Evolutionary conservation across 2,797 vertebrate genomes (phyloP).

Genomic region (Sebastes kiyomatsui): DNA sequence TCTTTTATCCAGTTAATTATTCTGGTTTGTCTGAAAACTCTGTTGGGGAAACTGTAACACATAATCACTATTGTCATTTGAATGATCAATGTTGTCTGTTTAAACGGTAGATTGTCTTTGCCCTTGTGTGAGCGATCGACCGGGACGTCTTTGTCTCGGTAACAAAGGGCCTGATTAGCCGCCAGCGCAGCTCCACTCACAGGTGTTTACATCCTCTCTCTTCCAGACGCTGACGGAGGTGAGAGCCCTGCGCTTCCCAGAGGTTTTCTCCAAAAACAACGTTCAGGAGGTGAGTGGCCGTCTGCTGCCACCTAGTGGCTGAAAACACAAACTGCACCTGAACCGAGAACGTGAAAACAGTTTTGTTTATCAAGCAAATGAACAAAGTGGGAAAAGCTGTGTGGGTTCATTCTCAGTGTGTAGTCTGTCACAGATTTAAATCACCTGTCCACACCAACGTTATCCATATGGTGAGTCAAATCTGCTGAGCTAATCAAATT

Average conservation of each 20-base stretch:
- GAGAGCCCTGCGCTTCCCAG: conserved; percentile 89
- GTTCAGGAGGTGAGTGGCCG: conserved; percentile 88
- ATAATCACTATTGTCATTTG: not conserved
- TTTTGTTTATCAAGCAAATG: not conserved
- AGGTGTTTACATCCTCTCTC: conserved; percentile 63
- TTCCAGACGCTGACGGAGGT: conserved; percentile 93
- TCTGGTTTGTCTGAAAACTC: conserved; percentile 4
- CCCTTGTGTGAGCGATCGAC: not conserved
- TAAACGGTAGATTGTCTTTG: not conserved
- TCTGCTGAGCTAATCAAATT: not conserved
- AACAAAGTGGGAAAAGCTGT: not conserved
- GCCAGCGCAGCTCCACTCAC: conserved; percentile 37
- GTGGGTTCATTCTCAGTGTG: not conserved
- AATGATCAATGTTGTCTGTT: not conserved
- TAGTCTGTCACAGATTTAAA: not conserved
- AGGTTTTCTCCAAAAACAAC: conserved; percentile 90
- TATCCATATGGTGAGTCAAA: not conserved
- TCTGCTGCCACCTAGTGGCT: conserved; percentile 61
- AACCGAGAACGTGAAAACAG: not conserved
- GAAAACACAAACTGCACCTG: not conserved
- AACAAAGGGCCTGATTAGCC: conserved; percentile 60
- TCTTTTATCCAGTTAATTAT: not conserved
- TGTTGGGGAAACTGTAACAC: not conserved
- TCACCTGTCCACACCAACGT: not conserved
- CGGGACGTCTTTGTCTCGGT: conserved; percentile 29